These are phyloP conservation scores for Mongoloraphidia duomilia DNA, from an alignment of 2,888 invertebrate species.

Conservation along the genomic window DNA sequence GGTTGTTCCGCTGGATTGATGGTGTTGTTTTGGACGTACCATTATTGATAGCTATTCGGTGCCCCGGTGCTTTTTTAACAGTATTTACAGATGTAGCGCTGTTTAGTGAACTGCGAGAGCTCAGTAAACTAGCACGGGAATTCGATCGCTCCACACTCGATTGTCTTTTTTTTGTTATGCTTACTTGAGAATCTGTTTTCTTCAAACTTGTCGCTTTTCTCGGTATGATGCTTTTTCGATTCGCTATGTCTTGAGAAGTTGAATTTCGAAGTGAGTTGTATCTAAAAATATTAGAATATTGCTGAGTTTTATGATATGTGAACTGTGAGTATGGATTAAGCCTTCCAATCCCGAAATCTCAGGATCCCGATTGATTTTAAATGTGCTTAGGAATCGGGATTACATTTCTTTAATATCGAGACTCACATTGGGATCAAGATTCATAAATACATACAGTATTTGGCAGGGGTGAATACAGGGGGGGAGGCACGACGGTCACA, in stretches of 20 bases:
- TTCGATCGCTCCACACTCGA: slow-evolving; percentile 57
- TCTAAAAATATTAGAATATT: slow-evolving; percentile 4
- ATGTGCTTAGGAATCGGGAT: no score
- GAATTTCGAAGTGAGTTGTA: slow-evolving; percentile 20
- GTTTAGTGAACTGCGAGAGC: slow-evolving; percentile 71
- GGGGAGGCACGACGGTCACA: no score
- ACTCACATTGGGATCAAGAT: no score
- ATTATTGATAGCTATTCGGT: slow-evolving; percentile 28
- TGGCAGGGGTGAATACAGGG: no score
- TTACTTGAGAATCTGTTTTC: slow-evolving; percentile 25
- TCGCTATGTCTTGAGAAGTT: slow-evolving; percentile 15
- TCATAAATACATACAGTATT: no score
- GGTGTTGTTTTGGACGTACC: slow-evolving; percentile 14
- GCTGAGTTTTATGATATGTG: no score
- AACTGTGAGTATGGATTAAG: no score
- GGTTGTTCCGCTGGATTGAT: slow-evolving; percentile 21
- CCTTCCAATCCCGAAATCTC: no score
- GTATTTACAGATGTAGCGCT: slow-evolving; percentile 67
- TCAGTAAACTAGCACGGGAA: slow-evolving; percentile 64
- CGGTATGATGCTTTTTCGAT: slow-evolving; percentile 26
- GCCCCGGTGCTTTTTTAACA: slow-evolving; percentile 51
- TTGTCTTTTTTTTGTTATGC: slow-evolving; percentile 12
- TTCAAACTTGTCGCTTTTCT: slow-evolving; percentile 27
- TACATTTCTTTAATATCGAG: no score
- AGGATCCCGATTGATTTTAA: no score